phyloP scores from a whole-genome alignment of 2,888 invertebrate species.

The Keiferia lycopersicella region DNA sequence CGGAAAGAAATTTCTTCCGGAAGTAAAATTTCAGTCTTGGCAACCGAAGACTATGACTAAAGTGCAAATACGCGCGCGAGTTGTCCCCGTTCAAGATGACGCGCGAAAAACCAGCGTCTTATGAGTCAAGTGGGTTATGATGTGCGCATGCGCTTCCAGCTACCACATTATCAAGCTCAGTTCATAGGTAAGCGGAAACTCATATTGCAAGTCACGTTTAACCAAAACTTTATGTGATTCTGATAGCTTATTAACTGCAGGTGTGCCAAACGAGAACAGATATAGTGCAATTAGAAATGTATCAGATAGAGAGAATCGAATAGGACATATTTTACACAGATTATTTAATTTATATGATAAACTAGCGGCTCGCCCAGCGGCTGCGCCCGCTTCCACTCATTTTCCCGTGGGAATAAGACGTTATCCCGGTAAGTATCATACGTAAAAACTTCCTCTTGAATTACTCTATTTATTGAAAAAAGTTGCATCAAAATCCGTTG shows the following conservation, averaged over 20 bases:
- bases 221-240: not conserved
- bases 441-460: no score
- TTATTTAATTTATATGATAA: no score
- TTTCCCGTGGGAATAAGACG: no score
- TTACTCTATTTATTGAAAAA: no score
- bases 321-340: no score
- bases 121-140: constrained; percentile 15
- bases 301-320: not conserved
- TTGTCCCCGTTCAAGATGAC: constrained; percentile 1
- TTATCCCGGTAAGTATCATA: no score
- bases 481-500: no score
- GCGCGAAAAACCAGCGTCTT: not conserved
- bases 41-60: not conserved
- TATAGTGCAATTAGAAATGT: not conserved
- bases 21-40: not conserved
- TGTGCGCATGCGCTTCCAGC: constrained; percentile 3
- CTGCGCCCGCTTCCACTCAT: no score
- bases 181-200: not conserved
- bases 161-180: not conserved
- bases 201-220: constrained; percentile 4
- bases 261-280: not conserved
- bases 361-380: no score
- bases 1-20: constrained; percentile 1
- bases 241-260: not conserved
- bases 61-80: not conserved